Evolutionary conservation across 1,140 invertebrate species (phyloP), one percentile per base, ranked within the genome.

Genomic region (Cepaea nemoralis): DNA sequence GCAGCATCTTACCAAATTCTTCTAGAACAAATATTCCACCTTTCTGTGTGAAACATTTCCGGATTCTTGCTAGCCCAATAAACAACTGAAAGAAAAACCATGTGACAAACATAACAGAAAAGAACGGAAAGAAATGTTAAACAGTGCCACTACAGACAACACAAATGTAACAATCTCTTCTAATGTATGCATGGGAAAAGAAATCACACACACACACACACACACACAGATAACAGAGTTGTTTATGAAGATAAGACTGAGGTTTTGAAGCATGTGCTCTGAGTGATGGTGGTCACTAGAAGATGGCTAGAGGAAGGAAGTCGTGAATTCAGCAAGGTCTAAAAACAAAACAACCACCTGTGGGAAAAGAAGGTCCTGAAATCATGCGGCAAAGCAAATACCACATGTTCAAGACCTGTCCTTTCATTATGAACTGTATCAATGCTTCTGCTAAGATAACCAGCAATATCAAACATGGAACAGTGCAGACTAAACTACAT

Each of bases 41-140:
- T 93, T 98, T 98, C 92, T 97, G 97, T 81, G 97, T 98, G 93
- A 99, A 99, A 94, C 98, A 99, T 93, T 99, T 99, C 92, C 97
- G 95, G 93, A 99, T 99, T 93, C 99, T 97, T 93, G 97, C 96
- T 93, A 99, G 94, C 92, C 97, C 96, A 92, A 99, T 97, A 94
- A 99, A 99, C 93, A 99, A 99, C 98, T 99, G 95, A 89, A 97
- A 89, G 87, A 91, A 91, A 89, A 90, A 89, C 84, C 86, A 85
- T 80, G 87, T 81, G 87, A 87, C 85, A 85, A 87, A 87, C 87
- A 86, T 89, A 87, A 87, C 85, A 80, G 37, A 63, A 83, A 39
- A 80, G 37, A 80, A 79, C 69, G 48, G 42, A 71, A 77, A 39
- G 75, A 83, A 82, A 74, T 45, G 40, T 33, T n/a, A 74, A 55